phyloP scores from a whole-genome alignment of 2,888 invertebrate species.

The Hydrotaea cyrtoneurina region DNA sequence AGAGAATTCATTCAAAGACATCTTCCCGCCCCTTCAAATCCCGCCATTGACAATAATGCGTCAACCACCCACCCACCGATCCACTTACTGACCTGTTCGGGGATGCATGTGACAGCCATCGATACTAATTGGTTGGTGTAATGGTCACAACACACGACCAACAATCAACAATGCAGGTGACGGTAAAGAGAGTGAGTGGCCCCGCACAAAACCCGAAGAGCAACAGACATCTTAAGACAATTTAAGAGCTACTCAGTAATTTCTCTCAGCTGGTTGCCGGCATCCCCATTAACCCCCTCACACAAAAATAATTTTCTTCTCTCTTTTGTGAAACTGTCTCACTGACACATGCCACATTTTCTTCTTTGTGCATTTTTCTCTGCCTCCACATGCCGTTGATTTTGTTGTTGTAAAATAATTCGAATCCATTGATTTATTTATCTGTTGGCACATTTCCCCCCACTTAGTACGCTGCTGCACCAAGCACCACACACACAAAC shows the following conservation, averaged over 20 bases:
- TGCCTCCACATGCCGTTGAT: too few species aligned
- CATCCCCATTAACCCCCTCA: background rate
- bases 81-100: background rate
- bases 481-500: too few species aligned
- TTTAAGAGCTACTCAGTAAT: background rate
- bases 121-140: slow-evolving; percentile 39
- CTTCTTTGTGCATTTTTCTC: background rate
- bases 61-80: background rate
- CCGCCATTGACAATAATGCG: too few species aligned
- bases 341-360: background rate
- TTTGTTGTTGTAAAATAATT: too few species aligned
- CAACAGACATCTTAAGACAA: background rate
- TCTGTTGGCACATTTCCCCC: too few species aligned
- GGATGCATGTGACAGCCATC: slow-evolving; percentile 36
- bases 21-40: background rate
- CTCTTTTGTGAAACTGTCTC: background rate
- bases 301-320: too few species aligned
- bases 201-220: background rate
- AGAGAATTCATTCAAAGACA: slow-evolving; percentile 1
- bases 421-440: too few species aligned
- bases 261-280: background rate
- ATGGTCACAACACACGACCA: slow-evolving; percentile 26
- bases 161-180: slow-evolving; percentile 10
- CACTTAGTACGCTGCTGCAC: too few species aligned
- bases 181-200: slow-evolving; percentile 13